Percentiles rank a stretch among this genome's conserved stretches.
Conservation (phyloP, 2,888 invertebrate species). For the Drosophila nr. fundita region DNA sequence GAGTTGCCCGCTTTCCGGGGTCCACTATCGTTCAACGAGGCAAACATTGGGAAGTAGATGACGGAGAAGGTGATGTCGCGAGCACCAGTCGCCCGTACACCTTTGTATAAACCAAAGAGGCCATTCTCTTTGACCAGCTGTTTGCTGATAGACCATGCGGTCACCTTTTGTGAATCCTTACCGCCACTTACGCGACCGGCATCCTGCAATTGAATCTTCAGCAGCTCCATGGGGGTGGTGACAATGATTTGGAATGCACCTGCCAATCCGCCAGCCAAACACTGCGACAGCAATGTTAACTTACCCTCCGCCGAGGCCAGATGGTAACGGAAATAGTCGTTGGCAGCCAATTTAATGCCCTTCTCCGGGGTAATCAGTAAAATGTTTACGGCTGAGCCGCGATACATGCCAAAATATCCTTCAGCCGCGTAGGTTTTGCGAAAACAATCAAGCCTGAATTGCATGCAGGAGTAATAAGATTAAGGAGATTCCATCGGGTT, state of each 20-base stretch:
- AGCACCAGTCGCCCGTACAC: slow-evolving; percentile 94
- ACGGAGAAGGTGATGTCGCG: slow-evolving; percentile 97
- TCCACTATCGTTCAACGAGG: slow-evolving; percentile 93
- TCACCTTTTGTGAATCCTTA: slow-evolving; percentile 87
- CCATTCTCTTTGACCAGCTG: slow-evolving; percentile 92
- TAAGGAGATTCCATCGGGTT: neutral
- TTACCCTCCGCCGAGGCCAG: slow-evolving; percentile 89
- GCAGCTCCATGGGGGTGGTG: slow-evolving; percentile 98
- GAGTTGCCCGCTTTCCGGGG: slow-evolving; percentile 88
- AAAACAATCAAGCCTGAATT: slow-evolving; percentile 97
- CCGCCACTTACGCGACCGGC: slow-evolving; percentile 92
- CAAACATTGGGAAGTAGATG: slow-evolving; percentile 98
- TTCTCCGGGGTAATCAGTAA: slow-evolving; percentile 99
- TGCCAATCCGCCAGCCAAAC: slow-evolving; percentile 96
- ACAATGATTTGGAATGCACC: slow-evolving; percentile 97
- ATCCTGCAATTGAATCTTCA: slow-evolving; percentile 99
- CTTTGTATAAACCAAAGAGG: slow-evolving; percentile 95
- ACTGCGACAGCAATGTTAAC: slow-evolving; percentile 91
- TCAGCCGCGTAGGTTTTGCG: slow-evolving; percentile 96
- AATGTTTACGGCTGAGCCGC: slow-evolving; percentile 98
- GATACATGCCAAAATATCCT: slow-evolving; percentile 99
- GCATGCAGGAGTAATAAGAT: neutral
- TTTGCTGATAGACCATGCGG: slow-evolving; percentile 91
- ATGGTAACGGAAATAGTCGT: slow-evolving; percentile 96
- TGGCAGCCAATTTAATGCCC: slow-evolving; percentile 98